Base-by-base conservation (phyloP, 2,797 vertebrate genomes). In the Falco cherrug region DNA sequence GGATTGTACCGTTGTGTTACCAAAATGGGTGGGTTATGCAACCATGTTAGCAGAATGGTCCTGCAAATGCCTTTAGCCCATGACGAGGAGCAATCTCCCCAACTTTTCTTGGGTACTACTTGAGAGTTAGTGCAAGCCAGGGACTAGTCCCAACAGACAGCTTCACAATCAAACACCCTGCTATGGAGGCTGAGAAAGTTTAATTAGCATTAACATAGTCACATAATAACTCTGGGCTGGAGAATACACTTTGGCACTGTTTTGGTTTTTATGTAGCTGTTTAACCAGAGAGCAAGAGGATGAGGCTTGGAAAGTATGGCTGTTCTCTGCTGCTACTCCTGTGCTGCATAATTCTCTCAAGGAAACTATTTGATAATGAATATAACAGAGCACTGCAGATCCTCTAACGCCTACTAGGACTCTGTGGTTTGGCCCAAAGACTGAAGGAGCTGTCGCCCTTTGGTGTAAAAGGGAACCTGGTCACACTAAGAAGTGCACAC, bases 361-460 rank as follows among this genome's bases (percentile, higher is more conserved):
- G 47, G 29, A 84, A 70, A 26, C 18, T 35, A 18, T 68, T 19
- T 39, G 31, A 19, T 71, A 65, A 39, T 45, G 41, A 39, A 79
- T 71, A 64, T 64, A 54, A 13, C 3, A 3, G 21, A 11, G 19
- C 24, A 28, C 17, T 68, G 48, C 59, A 71, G 85, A 47, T 68
- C 35, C 7, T 50, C 19, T 29, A 5, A 51, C 35, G 64, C 20
- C 6, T 69, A 29, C 50, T 75, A 54, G 47, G 37, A 26, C 18
- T 33, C 5, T 64, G 45, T 80, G 20, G 3, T 68, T 85, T 68
- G 9, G 7, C 39, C 35, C 18, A 56, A 67, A 63, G 82, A 15
- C 56, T 59, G 24, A 45, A 87, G 54, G 17, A 75, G 13, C 8
- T 35, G 29, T 76, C 0, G 0, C 20, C 4, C 4, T 54, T 57